Base-by-base conservation (phyloP, 1,140 invertebrate species). In the Aphaenogaster ashmeadi region DNA sequence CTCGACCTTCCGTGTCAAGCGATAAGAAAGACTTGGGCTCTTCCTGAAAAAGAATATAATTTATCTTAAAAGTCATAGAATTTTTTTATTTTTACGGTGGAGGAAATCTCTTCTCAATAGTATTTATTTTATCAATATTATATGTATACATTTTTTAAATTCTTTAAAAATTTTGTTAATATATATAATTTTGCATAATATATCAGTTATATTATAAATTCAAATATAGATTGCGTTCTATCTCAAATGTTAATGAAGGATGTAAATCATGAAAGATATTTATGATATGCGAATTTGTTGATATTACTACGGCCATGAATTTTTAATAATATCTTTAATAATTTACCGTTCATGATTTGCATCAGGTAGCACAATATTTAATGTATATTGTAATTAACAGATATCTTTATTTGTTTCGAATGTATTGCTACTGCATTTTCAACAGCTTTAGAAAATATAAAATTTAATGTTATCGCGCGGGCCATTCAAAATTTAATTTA, bases 1-100 rank as follows among this genome's bases (percentile, higher is more conserved):
- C 98, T 86, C 98, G 96, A 0, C 98, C 97, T 93, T 98, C 97
- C 0, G 96, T 96, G 93, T 98, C 98, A 93, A 98, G 75, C 0
- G 97, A 98, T 1, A 98, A 94, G 89, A 98, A 97, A 8, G 97
- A 97, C 18, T 96, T 96, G 0, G 97, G 96, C 67, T 96, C 94
- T 79, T 96, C 95, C 97, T 95, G 58, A 86, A 47, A 36, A 66
- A 18, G 5, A 36, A 38, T 18, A 11, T 2, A 3, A 33, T 9
- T 13, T 50, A 7, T 41, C 36, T 58, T 44, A 60, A 21, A 38
- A 47, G 21, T 47, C 0, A 7, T 18, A 0, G 21, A 3, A 36
- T 36, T 58, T 58, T 56, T 27, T 4, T 15, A 58, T 33, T 21
- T 0, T 62, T 11, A 21, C 9, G 2, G 7, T n/a, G 27, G 72